Base-by-base conservation (phyloP, 2,113 vertebrate genomes). In the Phylloscopus trochilus region DNA sequence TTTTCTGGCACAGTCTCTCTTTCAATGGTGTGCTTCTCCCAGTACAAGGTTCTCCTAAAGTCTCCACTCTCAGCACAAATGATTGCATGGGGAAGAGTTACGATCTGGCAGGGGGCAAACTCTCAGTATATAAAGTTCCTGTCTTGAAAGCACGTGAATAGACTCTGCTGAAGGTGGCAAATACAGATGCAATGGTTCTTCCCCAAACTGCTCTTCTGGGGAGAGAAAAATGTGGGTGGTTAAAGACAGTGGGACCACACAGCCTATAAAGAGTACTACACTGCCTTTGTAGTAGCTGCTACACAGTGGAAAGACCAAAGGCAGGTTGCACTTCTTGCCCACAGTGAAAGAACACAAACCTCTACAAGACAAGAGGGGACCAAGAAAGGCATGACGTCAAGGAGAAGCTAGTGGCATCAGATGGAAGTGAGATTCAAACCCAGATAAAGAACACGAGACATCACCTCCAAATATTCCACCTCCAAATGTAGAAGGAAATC, bases 191-290 rank as follows among this genome's bases (percentile, higher is more conserved):
- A 33, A 1, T 26, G 13, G n/a, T 35, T 39, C 4, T 67, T 15
- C 4, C 2, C 6, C 16, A 73, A 31, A 51, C 49, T 41, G 12
- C 39, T 49, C 16, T 82, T 63, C 20, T 8, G 14, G 3, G 18
- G 4, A 39, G 9, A 83, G 27, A 79, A 43, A 11, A 31, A 15
- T 16, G 9, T 0, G 1, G 5, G 17, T 63, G 20, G 13, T 37
- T 55, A 63, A 35, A 83, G 15, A 10, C 14, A 49, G 30, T 18
- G 24, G 12, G n/a, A 59, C 12, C 11, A 53, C 53, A 39, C 10
- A 59, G 27, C 27, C 31, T 33, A 8, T 26, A 22, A 11, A 28
- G 26, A 14, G 28, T 59, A 52, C 28, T n/a, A 12, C 46, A 10
- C 28, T 68, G 39, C 28, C 16, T 52, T n/a, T 39, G 20, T 68